Percentiles rank a stretch among this genome's conserved stretches.
Evolutionary conservation across 2,113 vertebrate species (phyloP).

Genomic region (Eudorcas thomsonii): DNA sequence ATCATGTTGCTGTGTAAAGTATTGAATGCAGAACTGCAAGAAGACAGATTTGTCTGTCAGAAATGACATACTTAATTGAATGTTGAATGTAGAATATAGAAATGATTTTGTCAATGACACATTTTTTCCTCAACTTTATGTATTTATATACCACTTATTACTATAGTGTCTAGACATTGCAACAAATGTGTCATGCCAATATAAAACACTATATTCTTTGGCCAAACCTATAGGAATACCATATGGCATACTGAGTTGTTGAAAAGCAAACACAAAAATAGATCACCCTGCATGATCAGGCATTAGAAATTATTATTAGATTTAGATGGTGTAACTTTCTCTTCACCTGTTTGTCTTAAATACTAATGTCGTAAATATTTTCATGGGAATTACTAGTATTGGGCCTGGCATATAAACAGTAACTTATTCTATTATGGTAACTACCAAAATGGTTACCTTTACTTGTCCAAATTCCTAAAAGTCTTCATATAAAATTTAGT

Average conservation of each 20-base stretch:
- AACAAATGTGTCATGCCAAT: not conserved
- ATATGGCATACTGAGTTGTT: not conserved
- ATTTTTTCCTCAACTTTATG: not conserved
- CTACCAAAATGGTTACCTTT: not conserved
- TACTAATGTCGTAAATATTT: not conserved
- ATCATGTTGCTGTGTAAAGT: not conserved
- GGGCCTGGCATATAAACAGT: not conserved
- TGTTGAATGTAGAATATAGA: not conserved
- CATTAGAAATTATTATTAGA: not conserved
- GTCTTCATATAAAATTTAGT: not conserved
- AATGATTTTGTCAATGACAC: not conserved
- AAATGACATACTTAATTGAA: slow-evolving; percentile 1
- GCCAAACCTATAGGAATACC: slow-evolving; percentile 22
- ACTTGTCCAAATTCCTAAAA: not conserved
- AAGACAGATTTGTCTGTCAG: not conserved
- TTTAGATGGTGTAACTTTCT: not conserved
- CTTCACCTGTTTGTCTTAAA: not conserved
- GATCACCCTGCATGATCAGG: not conserved
- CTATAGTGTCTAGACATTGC: slow-evolving; percentile 36
- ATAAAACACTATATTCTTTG: slow-evolving; percentile 8
- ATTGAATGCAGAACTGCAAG: not conserved
- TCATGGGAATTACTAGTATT: not conserved
- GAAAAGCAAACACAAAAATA: slow-evolving; percentile 39
- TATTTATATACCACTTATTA: slow-evolving; percentile 40
- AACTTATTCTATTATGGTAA: not conserved